These are phyloP conservation scores for Corydoras sp. DNA, from an alignment of 2,113 vertebrate species.

Conservation along the genomic window DNA sequence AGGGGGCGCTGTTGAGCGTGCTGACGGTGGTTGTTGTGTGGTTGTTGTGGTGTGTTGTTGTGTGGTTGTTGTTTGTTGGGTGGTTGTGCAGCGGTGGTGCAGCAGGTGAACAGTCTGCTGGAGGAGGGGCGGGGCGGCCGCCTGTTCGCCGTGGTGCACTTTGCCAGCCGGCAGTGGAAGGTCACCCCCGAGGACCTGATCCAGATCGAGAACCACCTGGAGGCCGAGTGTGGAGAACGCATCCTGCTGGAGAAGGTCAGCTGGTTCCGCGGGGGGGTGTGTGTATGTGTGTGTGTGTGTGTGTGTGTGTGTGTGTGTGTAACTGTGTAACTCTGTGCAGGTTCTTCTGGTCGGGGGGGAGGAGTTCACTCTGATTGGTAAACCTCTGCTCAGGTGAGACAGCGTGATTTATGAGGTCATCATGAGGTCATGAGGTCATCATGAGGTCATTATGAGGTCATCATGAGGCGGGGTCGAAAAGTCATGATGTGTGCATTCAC, in stretches of 20 bases:
- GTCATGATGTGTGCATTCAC: too few relatives aligned
- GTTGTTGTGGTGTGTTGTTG: too few relatives aligned
- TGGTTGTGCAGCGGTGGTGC: slow-evolving; percentile 66
- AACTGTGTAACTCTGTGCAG: slow-evolving; percentile 48
- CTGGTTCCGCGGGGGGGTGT: neutral
- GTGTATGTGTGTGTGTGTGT: too few relatives aligned
- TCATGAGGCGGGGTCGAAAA: too few relatives aligned
- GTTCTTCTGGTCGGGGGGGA: slow-evolving; percentile 78
- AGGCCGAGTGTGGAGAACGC: slow-evolving; percentile 71
- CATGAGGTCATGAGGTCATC: neutral
- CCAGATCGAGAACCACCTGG: slow-evolving; percentile 68
- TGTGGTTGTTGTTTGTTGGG: neutral
- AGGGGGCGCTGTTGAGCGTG: too few relatives aligned
- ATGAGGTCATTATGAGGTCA: neutral
- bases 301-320: neutral
- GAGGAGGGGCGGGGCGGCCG: slow-evolving; percentile 59
- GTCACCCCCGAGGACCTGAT: slow-evolving; percentile 79
- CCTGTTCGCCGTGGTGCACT: slow-evolving; percentile 80
- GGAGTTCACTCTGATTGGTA: slow-evolving; percentile 76
- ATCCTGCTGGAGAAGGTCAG: slow-evolving; percentile 82
- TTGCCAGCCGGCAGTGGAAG: slow-evolving; percentile 84
- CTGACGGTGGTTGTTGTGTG: too few relatives aligned
- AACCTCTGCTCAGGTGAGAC: slow-evolving; percentile 76
- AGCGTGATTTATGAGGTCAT: neutral
- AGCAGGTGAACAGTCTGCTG: slow-evolving; percentile 69